phyloP scores from a whole-genome alignment of 2,888 invertebrate genomes.

The Thymelicus acteon region DNA sequence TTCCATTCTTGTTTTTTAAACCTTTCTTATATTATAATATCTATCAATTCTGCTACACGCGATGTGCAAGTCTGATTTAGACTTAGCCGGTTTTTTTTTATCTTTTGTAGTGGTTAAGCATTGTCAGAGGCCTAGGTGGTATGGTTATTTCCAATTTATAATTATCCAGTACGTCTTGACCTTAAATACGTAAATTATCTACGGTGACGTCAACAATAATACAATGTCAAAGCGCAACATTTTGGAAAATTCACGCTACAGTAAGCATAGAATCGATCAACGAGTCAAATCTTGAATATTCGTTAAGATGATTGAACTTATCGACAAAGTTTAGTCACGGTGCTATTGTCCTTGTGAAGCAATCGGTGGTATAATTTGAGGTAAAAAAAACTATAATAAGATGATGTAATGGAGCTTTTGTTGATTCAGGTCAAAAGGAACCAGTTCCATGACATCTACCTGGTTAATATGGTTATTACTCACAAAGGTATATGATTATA shows the following conservation, averaged over 20 bases:
- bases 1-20: too few species aligned
- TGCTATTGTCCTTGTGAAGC: constrained; percentile 1
- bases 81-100: too few species aligned
- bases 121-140: too few species aligned
- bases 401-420: not conserved
- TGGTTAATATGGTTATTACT: too few species aligned
- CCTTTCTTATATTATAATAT: too few species aligned
- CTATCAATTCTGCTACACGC: too few species aligned
- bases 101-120: too few species aligned
- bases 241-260: constrained; percentile 36
- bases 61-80: too few species aligned
- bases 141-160: not conserved
- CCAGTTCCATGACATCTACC: too few species aligned
- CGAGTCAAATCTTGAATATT: constrained; percentile 21
- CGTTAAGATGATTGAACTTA: constrained; percentile 11
- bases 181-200: constrained; percentile 17
- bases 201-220: constrained; percentile 17
- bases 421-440: too few species aligned
- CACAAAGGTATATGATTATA: too few species aligned
- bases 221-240: constrained; percentile 34
- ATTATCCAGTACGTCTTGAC: constrained; percentile 7
- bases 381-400: not conserved
- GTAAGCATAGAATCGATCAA: constrained; percentile 35
- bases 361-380: not conserved
- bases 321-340: constrained; percentile 1